Evolutionary conservation across 2,888 invertebrate species (phyloP), one percentile per base, ranked within the genome.

Genomic region (Athrips mouffetella): DNA sequence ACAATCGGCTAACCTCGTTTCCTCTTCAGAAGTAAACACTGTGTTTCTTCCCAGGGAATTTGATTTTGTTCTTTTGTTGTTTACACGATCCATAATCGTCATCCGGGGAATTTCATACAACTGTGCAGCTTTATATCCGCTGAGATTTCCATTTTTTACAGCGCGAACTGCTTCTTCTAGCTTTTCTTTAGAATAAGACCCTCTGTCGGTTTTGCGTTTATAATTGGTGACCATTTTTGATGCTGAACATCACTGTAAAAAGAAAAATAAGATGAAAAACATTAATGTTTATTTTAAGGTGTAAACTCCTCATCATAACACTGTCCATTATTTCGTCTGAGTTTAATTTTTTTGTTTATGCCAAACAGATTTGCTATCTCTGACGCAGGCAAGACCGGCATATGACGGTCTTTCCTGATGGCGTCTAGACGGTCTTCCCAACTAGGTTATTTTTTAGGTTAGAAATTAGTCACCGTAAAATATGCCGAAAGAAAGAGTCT

Each of bases 11-110:
- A 55, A 21, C n/a, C 31, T 53, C 18, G 42, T 21, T 50, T 55
- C 53, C 7, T 48, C 20, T 20, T 48, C 40, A 15, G 16, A 11
- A 7, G 48, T 5, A 4, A 55, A 37, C 16, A 37, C 49, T 18
- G 51, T 55, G 23, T 20, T 50, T 50, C 54, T 45, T 40, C 49
- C 49, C 8, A 51, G 31, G 11, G 49, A 13, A 8, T 49, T 47
- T 5, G 52, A 52, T 48, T 45, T 52, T 23, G 21, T 30, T 13
- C 52, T 50, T 20, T 25, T 55, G 10, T 39, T 47, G 8, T 41
- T 30, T 0, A 53, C 53, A 15, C 49, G 50, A 37, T 55, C 51
- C 51, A 52, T 55, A 8, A 11, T 51, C 47, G 50, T 51, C 13
- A 50, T 7, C 13, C 48, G 47, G 8, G 53, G 47, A 51, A 35